Base-by-base conservation (phyloP, 2,888 invertebrate species). In the Ariolimax columbianus region DNA sequence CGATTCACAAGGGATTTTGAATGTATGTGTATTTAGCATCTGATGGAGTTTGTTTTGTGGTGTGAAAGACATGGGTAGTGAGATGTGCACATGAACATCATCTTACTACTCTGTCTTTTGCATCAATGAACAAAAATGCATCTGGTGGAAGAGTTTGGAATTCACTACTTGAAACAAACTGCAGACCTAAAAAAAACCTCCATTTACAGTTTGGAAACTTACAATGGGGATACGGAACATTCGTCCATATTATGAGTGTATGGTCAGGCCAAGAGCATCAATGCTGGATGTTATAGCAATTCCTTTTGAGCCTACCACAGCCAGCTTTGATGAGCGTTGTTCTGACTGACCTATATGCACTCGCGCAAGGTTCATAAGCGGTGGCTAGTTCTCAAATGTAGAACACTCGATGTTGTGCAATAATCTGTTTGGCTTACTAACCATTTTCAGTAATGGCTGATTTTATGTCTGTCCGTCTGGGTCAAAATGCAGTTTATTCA, bases 101-200 rank as follows among this genome's bases (percentile, higher is more conserved):
- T 96, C 98, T 98, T 97, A 97, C 98, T 98, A 97, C 97, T 97
- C 97, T 98, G 98, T 98, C 98, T 98, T 98, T 98, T 98, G 97
- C 97, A 88, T 81, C 55, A 87, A 59, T 82, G 40, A 47, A 80
- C 81, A 82, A 33, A 30, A 3, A n/a, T 30, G 19, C 82, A 11
- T 40, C 77, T 14, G 38, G 33, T 6, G 47, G 4, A 40, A 9
- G 19, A 63, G 63, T 11, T 9, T 63, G 17, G n/a, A n/a, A n/a
- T n/a, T n/a, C n/a, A n/a, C n/a, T n/a, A n/a, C n/a, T n/a, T n/a
- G n/a, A n/a, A n/a, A n/a, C n/a, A n/a, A n/a, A n/a, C 59, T n/a
- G n/a, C 3, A n/a, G 59, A n/a, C n/a, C 26, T 9, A 23, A 55
- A 19, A 55, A 47, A 14, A 47, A 47, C 9, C n/a, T n/a, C n/a